Percentiles rank a stretch among this genome's conserved stretches.
phyloP scores from a whole-genome alignment of 2,797 vertebrate species.

The Hemitrygon akajei region DNA sequence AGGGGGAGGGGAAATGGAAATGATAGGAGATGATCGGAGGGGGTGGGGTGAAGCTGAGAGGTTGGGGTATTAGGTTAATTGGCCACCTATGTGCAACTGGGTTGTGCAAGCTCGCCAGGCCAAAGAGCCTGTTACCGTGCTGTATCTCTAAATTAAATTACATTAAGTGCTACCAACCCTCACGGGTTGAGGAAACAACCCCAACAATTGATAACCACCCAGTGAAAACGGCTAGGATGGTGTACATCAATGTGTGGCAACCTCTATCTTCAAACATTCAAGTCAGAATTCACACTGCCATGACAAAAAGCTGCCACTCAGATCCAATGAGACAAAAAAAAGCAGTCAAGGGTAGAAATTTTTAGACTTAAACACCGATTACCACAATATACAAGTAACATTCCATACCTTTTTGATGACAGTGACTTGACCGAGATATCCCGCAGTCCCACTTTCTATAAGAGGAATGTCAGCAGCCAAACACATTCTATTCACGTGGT shows the following conservation, averaged over 20 bases:
- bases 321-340: background rate
- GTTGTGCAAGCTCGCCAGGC: too few species aligned
- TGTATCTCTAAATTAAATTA: too few species aligned
- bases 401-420: slow-evolving; percentile 89
- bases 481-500: slow-evolving; percentile 97
- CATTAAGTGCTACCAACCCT: too few species aligned
- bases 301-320: background rate
- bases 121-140: too few species aligned
- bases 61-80: too few species aligned
- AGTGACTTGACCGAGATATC: slow-evolving; percentile 93
- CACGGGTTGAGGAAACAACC: too few species aligned
- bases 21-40: too few species aligned
- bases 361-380: background rate
- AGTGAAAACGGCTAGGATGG: background rate
- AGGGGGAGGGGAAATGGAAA: too few species aligned
- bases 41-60: too few species aligned
- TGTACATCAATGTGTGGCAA: background rate
- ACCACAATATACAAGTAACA: background rate
- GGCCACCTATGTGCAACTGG: too few species aligned
- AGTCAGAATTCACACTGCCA: too few species aligned
- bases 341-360: background rate
- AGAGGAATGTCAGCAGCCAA: slow-evolving; percentile 90
- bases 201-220: background rate
- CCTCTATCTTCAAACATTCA: background rate
- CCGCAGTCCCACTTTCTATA: slow-evolving; percentile 92